Evolutionary conservation across 2,113 vertebrate species (phyloP).

Genomic region (Tamias sibiricus): DNA sequence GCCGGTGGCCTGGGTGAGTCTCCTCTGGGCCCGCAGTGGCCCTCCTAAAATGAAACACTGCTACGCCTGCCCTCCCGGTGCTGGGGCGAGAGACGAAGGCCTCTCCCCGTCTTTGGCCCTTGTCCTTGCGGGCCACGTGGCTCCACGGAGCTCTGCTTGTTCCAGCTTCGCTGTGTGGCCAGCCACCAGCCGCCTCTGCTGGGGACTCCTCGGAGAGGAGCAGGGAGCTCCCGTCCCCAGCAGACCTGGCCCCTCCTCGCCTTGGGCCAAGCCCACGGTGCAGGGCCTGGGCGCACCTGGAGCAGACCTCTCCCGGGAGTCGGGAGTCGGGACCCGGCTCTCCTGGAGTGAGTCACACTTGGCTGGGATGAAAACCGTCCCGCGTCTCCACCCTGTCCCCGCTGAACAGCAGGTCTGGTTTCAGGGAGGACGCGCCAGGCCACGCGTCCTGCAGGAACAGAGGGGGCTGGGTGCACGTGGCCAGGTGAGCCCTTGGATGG

Average conservation of each 20-base stretch:
- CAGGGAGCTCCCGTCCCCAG: neutral
- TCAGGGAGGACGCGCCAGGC: neutral
- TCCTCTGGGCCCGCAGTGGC: neutral
- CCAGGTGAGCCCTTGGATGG: no score
- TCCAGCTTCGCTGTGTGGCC: neutral
- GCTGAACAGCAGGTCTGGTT: neutral
- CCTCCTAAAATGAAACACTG: neutral
- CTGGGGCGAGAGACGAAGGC: neutral
- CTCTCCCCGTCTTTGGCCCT: neutral
- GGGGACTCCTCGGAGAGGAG: neutral
- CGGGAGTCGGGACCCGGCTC: neutral
- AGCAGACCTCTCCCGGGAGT: neutral
- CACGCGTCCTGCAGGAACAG: no score
- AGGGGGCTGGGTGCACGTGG: no score
- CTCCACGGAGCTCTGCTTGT: rapidly evolving
- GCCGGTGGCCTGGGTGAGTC: neutral
- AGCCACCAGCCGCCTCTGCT: neutral
- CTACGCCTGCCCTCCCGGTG: neutral
- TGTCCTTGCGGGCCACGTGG: neutral
- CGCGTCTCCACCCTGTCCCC: neutral
- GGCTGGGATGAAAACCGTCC: neutral
- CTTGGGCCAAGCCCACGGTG: neutral
- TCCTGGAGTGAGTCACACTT: neutral
- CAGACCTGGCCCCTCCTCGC: neutral
- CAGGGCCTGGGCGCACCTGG: neutral